Base-by-base conservation (phyloP, 2,113 vertebrate species). In the Scomber japonicus region DNA sequence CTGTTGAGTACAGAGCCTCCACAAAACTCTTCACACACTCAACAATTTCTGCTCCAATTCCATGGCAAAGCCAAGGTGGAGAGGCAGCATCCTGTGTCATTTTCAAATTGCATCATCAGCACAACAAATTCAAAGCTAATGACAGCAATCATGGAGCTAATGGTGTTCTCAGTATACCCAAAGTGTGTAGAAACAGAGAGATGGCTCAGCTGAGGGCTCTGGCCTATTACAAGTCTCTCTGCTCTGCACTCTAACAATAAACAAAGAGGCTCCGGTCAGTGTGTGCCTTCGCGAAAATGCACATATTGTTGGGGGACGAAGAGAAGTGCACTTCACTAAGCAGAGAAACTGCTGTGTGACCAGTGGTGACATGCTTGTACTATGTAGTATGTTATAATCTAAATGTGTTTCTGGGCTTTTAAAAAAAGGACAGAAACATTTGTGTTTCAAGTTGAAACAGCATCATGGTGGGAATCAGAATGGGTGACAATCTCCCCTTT, bases 401-500 rank as follows among this genome's bases (percentile, higher is more conserved):
- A 45, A 24, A 40, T 53, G 27, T 10, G 12, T 70, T 70, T 45
- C 3, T 17, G 15, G 3, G 16, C 8, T 13, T 64, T 71, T 56
- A 65, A 72, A 56, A 63, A 71, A 63, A 44, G 35, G 27, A 70
- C 14, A 88, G 56, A 62, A 80, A 81, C 63, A 86, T 79, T 80
- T 84, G 72, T 63, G 55, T 75, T 86, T 80, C 21, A 64, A 57
- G 54, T 21, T 48, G 40, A 86, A 79, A 87, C 77, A 87, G 68
- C 78, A 90, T 82, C 27, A 45, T 48, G 44, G 21, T 51, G 40
- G 48, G 16, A 61, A 67, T 75, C 44, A 65, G 64, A 75, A 75
- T 46, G 65, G n/a, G 73, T 49, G 59, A 87, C 63, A 95, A 90
- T 89, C 89, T 90, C 31, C 56, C 83, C 91, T 93, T 93, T 94